Conservation (phyloP, 2,888 invertebrate species). For the Acrobasis consociella region DNA sequence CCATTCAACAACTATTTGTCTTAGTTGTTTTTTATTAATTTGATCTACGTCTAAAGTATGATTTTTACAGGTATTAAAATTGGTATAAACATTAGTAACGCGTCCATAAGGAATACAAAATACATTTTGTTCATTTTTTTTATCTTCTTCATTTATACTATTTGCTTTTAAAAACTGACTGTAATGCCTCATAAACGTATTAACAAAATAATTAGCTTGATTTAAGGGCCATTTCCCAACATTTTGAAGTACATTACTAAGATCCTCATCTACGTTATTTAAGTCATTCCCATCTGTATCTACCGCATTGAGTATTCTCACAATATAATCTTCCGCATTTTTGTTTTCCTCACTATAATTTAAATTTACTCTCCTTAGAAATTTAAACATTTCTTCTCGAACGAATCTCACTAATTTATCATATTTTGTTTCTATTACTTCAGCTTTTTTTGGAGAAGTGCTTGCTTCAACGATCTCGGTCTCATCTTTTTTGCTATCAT, state of each 20-base stretch:
- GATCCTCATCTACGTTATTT: background rate
- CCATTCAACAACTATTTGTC: conserved; percentile 23
- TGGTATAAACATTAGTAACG: too few relatives aligned
- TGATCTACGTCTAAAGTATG: background rate
- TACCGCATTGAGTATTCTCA: background rate
- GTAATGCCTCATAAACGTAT: conserved; percentile 24
- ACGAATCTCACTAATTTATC: background rate
- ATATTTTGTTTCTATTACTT: background rate
- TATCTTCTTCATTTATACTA: background rate
- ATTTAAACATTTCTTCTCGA: conserved; percentile 11
- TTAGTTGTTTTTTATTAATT: background rate
- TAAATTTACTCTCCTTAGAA: conserved; percentile 12
- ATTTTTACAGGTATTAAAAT: background rate
- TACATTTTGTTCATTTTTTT: background rate
- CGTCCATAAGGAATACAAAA: background rate
- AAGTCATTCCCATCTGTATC: background rate
- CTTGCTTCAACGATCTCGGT: background rate
- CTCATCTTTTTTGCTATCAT: background rate
- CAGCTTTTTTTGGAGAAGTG: background rate
- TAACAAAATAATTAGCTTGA: conserved; percentile 27
- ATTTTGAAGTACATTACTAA: conserved; percentile 22
- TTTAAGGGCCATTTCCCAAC: conserved; percentile 25
- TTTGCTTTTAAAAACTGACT: conserved; percentile 20
- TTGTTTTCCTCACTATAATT: conserved; percentile 2
- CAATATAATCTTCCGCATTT: background rate